Percentiles rank a stretch among this genome's conserved stretches.
These are phyloP conservation scores for Onychomys leucogaster DNA, from an alignment of 2,797 vertebrate genomes.

Conservation along the genomic window DNA sequence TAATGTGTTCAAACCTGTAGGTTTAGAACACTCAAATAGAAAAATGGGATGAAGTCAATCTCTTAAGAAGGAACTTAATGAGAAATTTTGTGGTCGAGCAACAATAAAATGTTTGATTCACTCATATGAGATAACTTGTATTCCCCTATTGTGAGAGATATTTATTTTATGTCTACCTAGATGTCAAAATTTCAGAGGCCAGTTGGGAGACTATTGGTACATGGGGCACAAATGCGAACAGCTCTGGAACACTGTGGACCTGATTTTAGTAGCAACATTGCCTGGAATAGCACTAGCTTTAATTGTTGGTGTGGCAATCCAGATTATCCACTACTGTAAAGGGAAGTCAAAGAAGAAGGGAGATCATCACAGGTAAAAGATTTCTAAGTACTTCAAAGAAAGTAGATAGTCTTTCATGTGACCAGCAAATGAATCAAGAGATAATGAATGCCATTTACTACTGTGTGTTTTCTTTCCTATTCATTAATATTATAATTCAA, in stretches of 20 bases:
- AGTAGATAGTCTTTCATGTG: not conserved
- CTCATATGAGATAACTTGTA: not conserved
- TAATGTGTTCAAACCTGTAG: slow-evolving; percentile 32
- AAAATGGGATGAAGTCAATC: slow-evolving; percentile 51
- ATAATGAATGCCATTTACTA: slow-evolving; percentile 6
- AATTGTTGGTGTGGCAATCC: slow-evolving; percentile 65
- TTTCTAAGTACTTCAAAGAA: slow-evolving; percentile 29
- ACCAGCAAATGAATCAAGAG: slow-evolving; percentile 51
- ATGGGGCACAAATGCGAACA: slow-evolving; percentile 84
- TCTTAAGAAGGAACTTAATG: slow-evolving; percentile 30
- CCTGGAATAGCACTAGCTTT: slow-evolving; percentile 79
- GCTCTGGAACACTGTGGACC: slow-evolving; percentile 84
- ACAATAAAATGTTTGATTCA: slow-evolving; percentile 47
- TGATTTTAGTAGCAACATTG: slow-evolving; percentile 82
- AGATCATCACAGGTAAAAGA: slow-evolving; percentile 70
- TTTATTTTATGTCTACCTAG: slow-evolving; percentile 74
- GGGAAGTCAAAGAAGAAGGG: slow-evolving; percentile 41
- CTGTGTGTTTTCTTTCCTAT: slow-evolving; percentile 10
- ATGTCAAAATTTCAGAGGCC: slow-evolving; percentile 81
- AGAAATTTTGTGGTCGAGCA: slow-evolving; percentile 36
- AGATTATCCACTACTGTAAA: slow-evolving; percentile 58
- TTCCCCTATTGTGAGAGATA: slow-evolving; percentile 42
- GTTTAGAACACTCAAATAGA: slow-evolving; percentile 41
- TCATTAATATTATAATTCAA: slow-evolving; percentile 49
- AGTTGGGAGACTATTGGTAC: slow-evolving; percentile 85